phyloP scores from a whole-genome alignment of 1,140 invertebrate genomes.

The Sipha flava region DNA sequence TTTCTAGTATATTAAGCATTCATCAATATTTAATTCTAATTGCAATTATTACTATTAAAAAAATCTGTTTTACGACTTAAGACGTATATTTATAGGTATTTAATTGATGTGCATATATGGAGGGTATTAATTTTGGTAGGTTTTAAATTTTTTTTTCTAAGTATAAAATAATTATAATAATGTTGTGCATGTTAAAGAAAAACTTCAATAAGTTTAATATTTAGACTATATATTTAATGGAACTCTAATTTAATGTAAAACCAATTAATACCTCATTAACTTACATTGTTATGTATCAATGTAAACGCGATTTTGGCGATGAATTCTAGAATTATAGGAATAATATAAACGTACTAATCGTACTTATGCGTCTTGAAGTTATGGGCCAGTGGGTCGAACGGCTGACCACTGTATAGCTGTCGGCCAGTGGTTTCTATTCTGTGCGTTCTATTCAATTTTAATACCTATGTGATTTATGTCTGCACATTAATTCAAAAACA shows the following conservation, averaged over 20 bases:
- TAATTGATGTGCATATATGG: no score
- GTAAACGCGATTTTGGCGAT: neutral
- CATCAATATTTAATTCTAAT: neutral
- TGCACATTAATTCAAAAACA: neutral
- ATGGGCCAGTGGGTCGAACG: conserved; percentile 31
- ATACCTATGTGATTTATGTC: no score
- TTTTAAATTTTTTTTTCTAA: no score
- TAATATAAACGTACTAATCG: neutral
- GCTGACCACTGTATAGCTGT: neutral
- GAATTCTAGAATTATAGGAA: neutral
- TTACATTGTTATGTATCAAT: neutral
- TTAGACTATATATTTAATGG: no score
- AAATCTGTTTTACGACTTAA: no score
- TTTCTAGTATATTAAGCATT: neutral
- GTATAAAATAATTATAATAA: no score
- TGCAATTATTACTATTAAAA: no score
- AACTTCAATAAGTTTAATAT: no score
- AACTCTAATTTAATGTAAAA: neutral
- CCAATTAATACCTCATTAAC: neutral
- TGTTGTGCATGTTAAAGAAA: no score
- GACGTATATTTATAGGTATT: no score
- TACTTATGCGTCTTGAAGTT: neutral
- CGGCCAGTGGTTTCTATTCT: conserved; percentile 16
- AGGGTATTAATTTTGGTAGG: no score
- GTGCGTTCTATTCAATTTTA: neutral